Evolutionary conservation across 2,113 vertebrate genomes (phyloP).

Genomic region (Scolopax mira): DNA sequence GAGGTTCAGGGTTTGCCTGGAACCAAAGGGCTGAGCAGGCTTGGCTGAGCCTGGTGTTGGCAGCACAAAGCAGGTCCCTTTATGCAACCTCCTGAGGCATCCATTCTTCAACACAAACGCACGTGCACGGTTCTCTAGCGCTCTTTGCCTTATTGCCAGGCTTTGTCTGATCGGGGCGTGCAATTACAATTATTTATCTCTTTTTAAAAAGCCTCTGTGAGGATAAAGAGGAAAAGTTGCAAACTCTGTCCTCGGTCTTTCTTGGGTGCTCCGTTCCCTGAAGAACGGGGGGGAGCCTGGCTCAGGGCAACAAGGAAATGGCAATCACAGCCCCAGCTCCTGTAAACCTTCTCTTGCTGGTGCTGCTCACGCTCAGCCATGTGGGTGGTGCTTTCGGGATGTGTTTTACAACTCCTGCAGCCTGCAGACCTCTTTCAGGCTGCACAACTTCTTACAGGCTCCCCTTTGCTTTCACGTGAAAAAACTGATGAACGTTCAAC

Average conservation of each 20-base stretch:
- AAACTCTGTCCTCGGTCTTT: neutral
- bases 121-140: fast-evolving
- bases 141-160: neutral
- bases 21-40: neutral
- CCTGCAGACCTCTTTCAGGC: neutral
- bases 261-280: neutral
- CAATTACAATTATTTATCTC: fast-evolving
- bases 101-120: neutral
- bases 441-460: neutral
- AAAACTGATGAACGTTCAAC: neutral
- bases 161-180: neutral
- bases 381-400: neutral
- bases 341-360: neutral
- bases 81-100: neutral
- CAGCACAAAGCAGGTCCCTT: neutral
- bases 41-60: neutral
- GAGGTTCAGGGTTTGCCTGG: neutral
- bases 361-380: neutral
- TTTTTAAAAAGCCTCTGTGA: neutral
- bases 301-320: neutral
- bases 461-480: neutral
- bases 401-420: neutral
- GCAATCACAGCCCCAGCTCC: neutral
- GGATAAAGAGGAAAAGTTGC: neutral
- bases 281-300: neutral